Evolutionary conservation across 2,797 vertebrate species (phyloP).

Genomic region (Coreius guichenoti): DNA sequence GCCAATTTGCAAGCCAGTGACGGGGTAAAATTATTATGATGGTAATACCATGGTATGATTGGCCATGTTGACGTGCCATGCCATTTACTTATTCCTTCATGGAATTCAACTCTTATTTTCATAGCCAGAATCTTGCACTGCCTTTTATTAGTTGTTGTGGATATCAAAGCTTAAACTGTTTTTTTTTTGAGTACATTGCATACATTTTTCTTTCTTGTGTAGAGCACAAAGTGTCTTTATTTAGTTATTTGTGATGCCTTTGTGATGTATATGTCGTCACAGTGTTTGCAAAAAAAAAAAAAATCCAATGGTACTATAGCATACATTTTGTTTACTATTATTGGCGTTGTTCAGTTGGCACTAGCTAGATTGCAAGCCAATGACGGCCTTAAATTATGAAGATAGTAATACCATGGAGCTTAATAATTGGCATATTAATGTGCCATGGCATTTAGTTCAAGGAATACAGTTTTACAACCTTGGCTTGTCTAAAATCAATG

Average conservation of each 20-base stretch:
- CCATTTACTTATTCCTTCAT: background rate
- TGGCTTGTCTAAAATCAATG: background rate
- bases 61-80: background rate
- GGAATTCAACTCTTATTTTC: background rate
- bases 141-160: background rate
- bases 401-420: background rate
- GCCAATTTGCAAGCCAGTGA: background rate
- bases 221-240: background rate
- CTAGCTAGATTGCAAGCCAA: background rate
- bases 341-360: background rate
- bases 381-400: background rate
- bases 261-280: background rate
- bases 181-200: background rate
- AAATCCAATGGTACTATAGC: background rate
- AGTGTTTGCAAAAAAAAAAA: background rate
- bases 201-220: background rate
- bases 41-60: background rate
- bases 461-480: background rate
- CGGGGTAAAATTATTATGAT: background rate
- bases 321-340: background rate
- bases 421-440: background rate
- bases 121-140: background rate
- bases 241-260: background rate
- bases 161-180: background rate
- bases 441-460: background rate